Evolutionary conservation across 2,888 invertebrate genomes (phyloP), one percentile per base, ranked within the genome.

Genomic region (Lasioglossum malachurum): DNA sequence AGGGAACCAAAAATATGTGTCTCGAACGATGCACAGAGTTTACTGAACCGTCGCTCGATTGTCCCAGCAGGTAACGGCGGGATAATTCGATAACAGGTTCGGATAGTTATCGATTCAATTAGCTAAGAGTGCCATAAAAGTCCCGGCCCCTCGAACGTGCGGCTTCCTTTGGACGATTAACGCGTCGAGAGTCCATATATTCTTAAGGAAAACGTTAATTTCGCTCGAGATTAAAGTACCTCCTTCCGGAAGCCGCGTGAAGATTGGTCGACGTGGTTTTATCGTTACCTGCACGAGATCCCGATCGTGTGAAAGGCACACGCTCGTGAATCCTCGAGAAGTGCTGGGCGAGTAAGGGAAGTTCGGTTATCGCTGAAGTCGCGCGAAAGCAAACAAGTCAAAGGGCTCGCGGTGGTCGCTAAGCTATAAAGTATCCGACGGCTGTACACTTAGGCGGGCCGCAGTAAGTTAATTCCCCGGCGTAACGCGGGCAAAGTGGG

Each of bases 61-160:
- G 92, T 91, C 79, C 38, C 38, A 46, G 71, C 78, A 60, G 83
- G 83, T 92, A 93, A 93, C 89, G 90, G 91, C 83, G 69, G 83
- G 90, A 91, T 94, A 93, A 94, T 94, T 94, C 90, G 91, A 93
- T 92, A 93, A 89, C 86, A 84, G 81, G 84, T 82, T 85, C 76
- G 83, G 77, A 84, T 88, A 78, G 83, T 91, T 92, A 92, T 93
- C 92, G 91, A 93, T 94, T 94, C 94, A 92, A 95, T 95, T 94
- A 94, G 93, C 92, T 93, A 92, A 95, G 86, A 92, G 93, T 87
- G 84, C 90, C 92, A 91, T 95, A 93, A 94, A 94, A 94, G 90
- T 92, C 89, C 89, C 60, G 64, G 35, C 67, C 46, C 67, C 44
- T 57, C 35, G 69, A 57, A n/a, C 38, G 27, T 46, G 74, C 35